Conservation (phyloP, 2,797 vertebrate species). For the Lepus townsendii region DNA sequence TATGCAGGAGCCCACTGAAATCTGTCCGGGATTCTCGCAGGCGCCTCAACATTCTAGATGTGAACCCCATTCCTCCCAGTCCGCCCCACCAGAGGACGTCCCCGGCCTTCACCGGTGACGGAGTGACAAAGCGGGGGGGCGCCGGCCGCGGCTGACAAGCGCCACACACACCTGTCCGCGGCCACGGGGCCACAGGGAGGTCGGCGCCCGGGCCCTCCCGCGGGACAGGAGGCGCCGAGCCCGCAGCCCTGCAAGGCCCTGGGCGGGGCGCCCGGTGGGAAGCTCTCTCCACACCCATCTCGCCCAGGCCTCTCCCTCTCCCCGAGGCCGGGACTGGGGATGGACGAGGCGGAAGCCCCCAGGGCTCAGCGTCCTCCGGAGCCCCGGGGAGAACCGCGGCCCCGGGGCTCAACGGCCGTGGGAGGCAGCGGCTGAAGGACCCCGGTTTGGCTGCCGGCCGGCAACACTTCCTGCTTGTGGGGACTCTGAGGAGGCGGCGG, state of each 20-base stretch:
- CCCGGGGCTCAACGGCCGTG: accelerated
- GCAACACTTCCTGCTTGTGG: not conserved
- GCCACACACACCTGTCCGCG: no score
- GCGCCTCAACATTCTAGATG: not conserved
- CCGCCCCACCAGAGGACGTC: not conserved
- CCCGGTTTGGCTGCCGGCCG: not conserved
- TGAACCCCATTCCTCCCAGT: not conserved
- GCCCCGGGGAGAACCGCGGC: no score
- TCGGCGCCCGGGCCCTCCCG: no score
- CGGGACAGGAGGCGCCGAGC: not conserved
- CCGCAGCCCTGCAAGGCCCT: no score
- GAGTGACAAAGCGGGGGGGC: no score
- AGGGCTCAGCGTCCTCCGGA: not conserved
- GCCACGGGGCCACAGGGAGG: not conserved
- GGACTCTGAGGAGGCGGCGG: not conserved
- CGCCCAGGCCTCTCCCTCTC: no score
- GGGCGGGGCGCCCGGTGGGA: not conserved
- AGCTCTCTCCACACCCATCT: no score
- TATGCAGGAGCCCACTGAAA: not conserved
- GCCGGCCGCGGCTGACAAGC: not conserved
- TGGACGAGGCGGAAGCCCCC: not conserved
- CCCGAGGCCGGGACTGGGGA: no score
- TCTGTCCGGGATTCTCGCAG: not conserved
- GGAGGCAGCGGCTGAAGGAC: accelerated
- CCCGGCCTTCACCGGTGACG: no score